Conservation (phyloP, 2,113 vertebrate genomes). For the Turnix velox region DNA sequence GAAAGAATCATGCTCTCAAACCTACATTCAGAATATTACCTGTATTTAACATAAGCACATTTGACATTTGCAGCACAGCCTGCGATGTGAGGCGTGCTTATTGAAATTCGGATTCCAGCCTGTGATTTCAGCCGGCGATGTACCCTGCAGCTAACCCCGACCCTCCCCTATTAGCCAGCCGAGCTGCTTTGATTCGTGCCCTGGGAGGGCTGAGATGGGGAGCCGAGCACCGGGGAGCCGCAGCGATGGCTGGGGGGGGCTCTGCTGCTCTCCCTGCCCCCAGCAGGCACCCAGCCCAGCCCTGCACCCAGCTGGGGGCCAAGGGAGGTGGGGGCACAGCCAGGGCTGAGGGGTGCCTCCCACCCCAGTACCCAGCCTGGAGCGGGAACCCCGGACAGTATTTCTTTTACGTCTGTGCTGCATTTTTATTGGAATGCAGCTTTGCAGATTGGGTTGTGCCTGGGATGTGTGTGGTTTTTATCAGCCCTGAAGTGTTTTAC, state of each 20-base stretch:
- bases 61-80: conserved; percentile 18
- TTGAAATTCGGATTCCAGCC: neutral
- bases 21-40: neutral
- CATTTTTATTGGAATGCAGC: conserved; percentile 45
- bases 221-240: neutral
- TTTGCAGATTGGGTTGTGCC: conserved; percentile 12
- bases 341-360: neutral
- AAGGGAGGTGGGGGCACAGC: neutral
- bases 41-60: conserved; percentile 26
- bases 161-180: neutral
- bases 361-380: neutral
- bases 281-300: neutral
- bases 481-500: conserved; percentile 52
- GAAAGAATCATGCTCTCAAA: neutral
- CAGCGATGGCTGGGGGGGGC: neutral
- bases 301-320: neutral
- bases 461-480: conserved; percentile 33
- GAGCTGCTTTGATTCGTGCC: neutral
- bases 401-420: neutral
- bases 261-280: neutral
- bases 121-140: neutral
- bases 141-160: neutral
- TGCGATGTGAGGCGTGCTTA: neutral
- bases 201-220: neutral
- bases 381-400: neutral